These are phyloP conservation scores for Vireo griseus DNA, from an alignment of 2,797 vertebrate genomes.

Conservation along the genomic window DNA sequence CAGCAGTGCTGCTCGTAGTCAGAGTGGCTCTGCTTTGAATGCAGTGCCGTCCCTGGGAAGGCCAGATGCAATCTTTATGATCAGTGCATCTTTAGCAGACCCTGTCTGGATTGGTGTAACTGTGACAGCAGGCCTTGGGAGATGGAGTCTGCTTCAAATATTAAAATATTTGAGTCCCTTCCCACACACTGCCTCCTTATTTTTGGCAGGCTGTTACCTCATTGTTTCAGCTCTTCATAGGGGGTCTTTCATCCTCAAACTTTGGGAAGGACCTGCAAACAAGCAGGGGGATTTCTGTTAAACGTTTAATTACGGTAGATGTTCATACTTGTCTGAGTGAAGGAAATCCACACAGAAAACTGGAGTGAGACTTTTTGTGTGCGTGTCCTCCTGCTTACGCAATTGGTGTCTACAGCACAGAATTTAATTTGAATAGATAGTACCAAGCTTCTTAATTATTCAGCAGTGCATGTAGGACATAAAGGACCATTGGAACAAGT, in stretches of 20 bases:
- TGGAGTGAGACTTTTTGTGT: not conserved
- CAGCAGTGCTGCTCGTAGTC: not conserved
- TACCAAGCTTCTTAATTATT: not conserved
- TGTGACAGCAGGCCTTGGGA: not conserved
- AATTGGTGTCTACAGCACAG: not conserved
- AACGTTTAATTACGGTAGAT: not conserved
- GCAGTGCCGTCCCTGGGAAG: not conserved
- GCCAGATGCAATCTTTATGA: not conserved
- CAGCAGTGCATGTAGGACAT: not conserved
- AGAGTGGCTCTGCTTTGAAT: not conserved
- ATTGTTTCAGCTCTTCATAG: not conserved
- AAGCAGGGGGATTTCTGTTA: not conserved
- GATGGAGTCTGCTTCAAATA: not conserved
- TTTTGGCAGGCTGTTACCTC: not conserved
- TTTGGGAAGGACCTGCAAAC: not conserved
- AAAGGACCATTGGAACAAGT: not conserved
- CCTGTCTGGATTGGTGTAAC: not conserved
- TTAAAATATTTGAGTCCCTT: not conserved
- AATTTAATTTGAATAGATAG: not conserved
- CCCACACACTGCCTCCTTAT: not conserved
- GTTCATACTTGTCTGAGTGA: not conserved
- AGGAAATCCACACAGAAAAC: not conserved
- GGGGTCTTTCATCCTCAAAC: not conserved
- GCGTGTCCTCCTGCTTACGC: not conserved
- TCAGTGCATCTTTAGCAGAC: not conserved